Base-by-base conservation (phyloP, 2,113 vertebrate species). In the Rallus limicola region DNA sequence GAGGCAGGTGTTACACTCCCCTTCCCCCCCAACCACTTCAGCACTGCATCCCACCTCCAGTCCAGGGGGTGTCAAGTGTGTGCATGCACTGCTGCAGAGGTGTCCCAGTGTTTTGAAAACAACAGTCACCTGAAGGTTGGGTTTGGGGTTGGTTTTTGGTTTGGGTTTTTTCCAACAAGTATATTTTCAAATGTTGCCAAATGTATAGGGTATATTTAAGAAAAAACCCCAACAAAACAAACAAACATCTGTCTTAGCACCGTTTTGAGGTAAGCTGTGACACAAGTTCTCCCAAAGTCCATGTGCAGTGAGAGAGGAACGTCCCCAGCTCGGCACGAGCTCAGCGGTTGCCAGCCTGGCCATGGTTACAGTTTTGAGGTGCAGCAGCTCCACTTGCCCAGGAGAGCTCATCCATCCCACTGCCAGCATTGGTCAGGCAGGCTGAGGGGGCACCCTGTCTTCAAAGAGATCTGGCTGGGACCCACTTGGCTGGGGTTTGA, bases 321-420 rank as follows among this genome's bases (percentile, higher is more conserved):
- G 4, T 52, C 29, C 34, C 12, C 0, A 0, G 33, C 70, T 62
- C 17, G 3, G 19, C n/a, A 10, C 0, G 0, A n/a, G 17, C 16
- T 31, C 11, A 0, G 25, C 52, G 0, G 7, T 13, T 75, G 24
- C 60, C 72, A 63, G 58, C 46, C 44, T 24, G 65, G 33, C 44
- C 0, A 0, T 23, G 16, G 5, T 8, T 4, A 14, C 28, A 3
- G n/a, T 84, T 92, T 81, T 79, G 90, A 78, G 90, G 64, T 48
- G 36, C 36, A 10, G 12, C 71, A 55, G 74, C 59, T 53, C 48
- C 9, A 11, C 17, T 21, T 6, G 28, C 52, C 31, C 19, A 12
- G 23, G 56, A 23, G n/a, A n/a, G 17, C 26, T 55, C 46, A 24
- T 26, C 58, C 23, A 7, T 70, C 48, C 71, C 16, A 2, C n/a